Percentiles rank a stretch among this genome's conserved stretches.
These are phyloP conservation scores for Neopipo cinnamomea DNA, from an alignment of 2,113 vertebrate genomes.

Conservation along the genomic window DNA sequence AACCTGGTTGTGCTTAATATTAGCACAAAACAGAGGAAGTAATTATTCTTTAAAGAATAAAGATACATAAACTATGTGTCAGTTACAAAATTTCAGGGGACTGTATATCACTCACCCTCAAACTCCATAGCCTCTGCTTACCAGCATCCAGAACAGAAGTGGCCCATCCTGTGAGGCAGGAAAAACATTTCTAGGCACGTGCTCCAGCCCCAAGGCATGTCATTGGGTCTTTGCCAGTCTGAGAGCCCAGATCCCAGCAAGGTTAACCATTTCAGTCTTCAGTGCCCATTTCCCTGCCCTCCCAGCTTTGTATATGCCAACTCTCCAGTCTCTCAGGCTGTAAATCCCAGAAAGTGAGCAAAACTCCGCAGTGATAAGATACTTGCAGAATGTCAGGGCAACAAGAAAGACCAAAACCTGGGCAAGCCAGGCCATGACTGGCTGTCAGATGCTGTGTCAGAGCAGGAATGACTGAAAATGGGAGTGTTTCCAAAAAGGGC, in stretches of 20 bases:
- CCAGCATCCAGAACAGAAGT: not conserved
- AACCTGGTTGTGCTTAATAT: not conserved
- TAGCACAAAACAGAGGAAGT: not conserved
- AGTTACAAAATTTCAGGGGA: not conserved
- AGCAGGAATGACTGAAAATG: not conserved
- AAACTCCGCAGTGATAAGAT: not conserved
- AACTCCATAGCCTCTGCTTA: not conserved
- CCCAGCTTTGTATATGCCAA: not conserved
- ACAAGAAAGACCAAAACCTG: not conserved
- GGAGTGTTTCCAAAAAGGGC: slow-evolving; percentile 25
- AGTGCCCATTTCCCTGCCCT: not conserved
- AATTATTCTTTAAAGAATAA: not conserved
- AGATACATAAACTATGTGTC: not conserved
- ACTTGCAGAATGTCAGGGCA: not conserved
- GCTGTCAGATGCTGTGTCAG: fast-evolving
- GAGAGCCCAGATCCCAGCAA: not conserved
- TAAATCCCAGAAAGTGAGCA: not conserved
- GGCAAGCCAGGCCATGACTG: not conserved
- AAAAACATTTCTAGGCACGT: not conserved
- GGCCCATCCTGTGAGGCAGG: not conserved
- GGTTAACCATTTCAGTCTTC: not conserved
- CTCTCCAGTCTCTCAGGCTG: not conserved
- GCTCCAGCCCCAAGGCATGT: not conserved
- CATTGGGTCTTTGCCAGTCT: not conserved
- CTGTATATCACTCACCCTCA: not conserved